Conservation (phyloP, 2,888 invertebrate species). For the Zelleria hepariella region DNA sequence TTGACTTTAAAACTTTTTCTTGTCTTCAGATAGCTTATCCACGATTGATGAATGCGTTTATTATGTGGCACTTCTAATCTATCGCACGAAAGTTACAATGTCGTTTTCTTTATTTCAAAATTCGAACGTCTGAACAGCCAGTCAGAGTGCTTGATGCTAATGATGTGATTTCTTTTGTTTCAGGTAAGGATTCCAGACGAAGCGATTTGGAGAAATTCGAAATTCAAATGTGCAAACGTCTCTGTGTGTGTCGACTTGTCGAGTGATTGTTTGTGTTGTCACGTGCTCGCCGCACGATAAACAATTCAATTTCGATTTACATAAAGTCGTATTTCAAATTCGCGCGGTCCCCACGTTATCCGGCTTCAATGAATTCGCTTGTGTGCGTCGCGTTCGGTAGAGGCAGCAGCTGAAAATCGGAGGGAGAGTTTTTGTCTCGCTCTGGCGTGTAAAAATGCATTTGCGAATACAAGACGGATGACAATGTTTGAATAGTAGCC, state of each 20-base stretch:
- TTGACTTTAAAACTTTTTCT: constrained; percentile 58
- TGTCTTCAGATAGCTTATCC: constrained; percentile 32
- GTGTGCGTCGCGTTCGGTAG: constrained; percentile 25
- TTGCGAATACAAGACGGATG: not conserved
- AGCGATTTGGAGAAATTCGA: constrained; percentile 23
- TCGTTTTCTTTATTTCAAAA: not conserved
- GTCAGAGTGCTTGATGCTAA: not conserved
- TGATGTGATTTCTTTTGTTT: constrained; percentile 39
- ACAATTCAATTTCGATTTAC: constrained; percentile 47
- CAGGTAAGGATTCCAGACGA: constrained; percentile 48
- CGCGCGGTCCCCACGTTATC: constrained; percentile 28
- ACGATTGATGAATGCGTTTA: not conserved
- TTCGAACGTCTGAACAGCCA: not conserved
- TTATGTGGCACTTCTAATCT: not conserved
- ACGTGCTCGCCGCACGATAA: constrained; percentile 43
- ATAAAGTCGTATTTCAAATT: constrained; percentile 58
- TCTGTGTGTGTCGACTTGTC: constrained; percentile 27
- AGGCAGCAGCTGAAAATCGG: constrained; percentile 49
- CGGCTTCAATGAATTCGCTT: constrained; percentile 17
- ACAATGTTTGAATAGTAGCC: constrained; percentile 2
- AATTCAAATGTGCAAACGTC: constrained; percentile 36
- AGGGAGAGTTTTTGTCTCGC: constrained; percentile 6
- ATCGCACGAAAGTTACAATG: too few species aligned
- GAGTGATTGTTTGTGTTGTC: constrained; percentile 48
- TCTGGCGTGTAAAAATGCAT: not conserved